Conservation (phyloP, 1,140 invertebrate species). For the Drosophila prosaltans region DNA sequence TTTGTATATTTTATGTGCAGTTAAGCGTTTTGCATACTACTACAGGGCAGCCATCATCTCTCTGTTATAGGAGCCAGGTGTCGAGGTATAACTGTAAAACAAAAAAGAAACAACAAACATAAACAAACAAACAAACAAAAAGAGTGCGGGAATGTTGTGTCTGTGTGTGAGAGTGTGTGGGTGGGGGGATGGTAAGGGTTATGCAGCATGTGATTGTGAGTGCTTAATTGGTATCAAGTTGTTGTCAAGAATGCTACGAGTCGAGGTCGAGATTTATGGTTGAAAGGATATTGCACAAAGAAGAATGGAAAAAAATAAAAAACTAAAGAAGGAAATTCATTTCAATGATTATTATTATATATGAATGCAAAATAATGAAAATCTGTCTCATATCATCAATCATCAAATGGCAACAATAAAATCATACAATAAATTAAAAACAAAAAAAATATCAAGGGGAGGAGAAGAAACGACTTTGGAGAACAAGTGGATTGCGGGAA, state of each 20-base stretch:
- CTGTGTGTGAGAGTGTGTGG: background rate
- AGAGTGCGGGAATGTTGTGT: background rate
- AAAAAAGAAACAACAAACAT: slow-evolving; percentile 10
- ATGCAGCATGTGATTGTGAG: slow-evolving; percentile 42
- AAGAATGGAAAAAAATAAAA: background rate
- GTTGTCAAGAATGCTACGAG: slow-evolving; percentile 9
- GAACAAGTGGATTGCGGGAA: background rate
- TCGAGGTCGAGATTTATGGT: slow-evolving; percentile 10
- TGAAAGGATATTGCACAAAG: background rate
- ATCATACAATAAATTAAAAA: slow-evolving; percentile 7
- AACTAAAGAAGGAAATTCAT: too few species aligned
- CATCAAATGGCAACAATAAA: slow-evolving; percentile 10
- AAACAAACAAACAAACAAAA: background rate
- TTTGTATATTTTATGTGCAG: slow-evolving; percentile 75
- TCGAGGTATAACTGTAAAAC: slow-evolving; percentile 25
- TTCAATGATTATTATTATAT: slow-evolving; percentile 8
- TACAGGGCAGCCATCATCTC: slow-evolving; percentile 7
- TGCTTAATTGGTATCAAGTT: slow-evolving; percentile 53
- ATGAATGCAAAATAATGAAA: slow-evolving; percentile 9
- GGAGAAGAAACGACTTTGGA: background rate
- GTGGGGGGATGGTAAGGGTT: background rate
- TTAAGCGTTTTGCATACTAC: slow-evolving; percentile 66
- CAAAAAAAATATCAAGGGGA: slow-evolving; percentile 35
- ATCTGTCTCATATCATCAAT: slow-evolving; percentile 8
- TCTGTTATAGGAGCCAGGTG: slow-evolving; percentile 30